phyloP scores from a whole-genome alignment of 2,113 vertebrate genomes.

The Heliornis fulica region DNA sequence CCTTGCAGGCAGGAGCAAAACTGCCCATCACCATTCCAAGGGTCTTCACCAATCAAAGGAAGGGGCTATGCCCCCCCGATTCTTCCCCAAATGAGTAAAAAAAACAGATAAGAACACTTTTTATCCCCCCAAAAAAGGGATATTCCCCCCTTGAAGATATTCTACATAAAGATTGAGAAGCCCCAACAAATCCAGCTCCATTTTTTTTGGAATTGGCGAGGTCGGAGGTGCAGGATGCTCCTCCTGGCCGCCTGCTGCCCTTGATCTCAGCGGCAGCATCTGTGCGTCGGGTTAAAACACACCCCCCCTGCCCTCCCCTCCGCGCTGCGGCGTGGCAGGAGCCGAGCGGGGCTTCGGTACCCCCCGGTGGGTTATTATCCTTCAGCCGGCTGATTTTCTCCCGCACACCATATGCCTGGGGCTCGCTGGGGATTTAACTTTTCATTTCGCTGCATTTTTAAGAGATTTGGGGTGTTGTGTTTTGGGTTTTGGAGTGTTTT shows the following conservation, averaged over 20 bases:
- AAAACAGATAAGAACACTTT: not conserved
- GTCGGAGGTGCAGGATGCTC: not conserved
- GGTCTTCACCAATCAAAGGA: too few species aligned
- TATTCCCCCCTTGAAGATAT: not conserved
- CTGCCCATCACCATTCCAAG: not conserved
- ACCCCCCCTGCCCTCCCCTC: not conserved
- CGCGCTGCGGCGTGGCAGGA: not conserved
- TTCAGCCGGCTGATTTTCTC: not conserved
- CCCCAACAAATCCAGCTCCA: not conserved
- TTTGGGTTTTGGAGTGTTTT: too few species aligned
- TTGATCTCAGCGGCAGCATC: not conserved
- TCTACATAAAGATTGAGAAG: not conserved
- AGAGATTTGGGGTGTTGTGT: not conserved
- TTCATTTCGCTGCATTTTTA: not conserved
- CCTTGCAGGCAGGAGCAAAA: not conserved
- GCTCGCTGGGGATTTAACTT: not conserved
- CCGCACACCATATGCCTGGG: conserved; percentile 44
- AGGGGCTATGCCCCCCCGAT: rapidly evolving
- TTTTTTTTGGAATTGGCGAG: not conserved
- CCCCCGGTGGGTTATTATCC: conserved; percentile 33
- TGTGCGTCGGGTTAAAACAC: not conserved
- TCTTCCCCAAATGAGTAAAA: not conserved
- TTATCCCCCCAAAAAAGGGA: not conserved
- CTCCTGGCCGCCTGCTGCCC: not conserved
- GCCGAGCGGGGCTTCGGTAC: not conserved